Evolutionary conservation across 2,113 vertebrate genomes (phyloP).

Genomic region (Benitochromis conjunctus): DNA sequence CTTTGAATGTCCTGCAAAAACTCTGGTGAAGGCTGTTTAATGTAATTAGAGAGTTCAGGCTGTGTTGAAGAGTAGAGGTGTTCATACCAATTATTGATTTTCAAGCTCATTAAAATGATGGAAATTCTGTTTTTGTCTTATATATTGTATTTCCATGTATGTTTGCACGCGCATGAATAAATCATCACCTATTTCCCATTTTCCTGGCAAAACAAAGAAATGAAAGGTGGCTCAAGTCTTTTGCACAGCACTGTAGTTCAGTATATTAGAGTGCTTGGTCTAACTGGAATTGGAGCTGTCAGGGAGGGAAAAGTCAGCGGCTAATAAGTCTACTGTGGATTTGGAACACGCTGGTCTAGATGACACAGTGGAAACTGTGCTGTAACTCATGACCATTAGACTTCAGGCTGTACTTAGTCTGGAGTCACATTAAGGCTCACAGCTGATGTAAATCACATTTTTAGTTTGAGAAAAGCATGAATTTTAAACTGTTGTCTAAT

Average conservation of each 20-base stretch:
- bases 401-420: neutral
- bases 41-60: neutral
- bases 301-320: neutral
- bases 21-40: neutral
- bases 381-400: neutral
- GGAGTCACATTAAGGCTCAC: neutral
- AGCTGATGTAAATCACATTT: neutral
- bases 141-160: neutral
- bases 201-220: neutral
- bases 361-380: neutral
- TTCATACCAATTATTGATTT: neutral
- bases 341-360: neutral
- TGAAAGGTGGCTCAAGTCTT: neutral
- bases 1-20: neutral
- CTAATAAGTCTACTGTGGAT: neutral
- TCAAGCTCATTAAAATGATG: neutral
- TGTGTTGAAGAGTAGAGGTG: neutral
- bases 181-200: neutral
- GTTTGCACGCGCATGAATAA: neutral
- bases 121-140: neutral
- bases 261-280: neutral
- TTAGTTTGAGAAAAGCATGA: neutral
- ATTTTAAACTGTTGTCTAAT: neutral
- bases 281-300: slow-evolving; percentile 3
- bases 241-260: neutral